A percentile compares a stretch with the other conserved stretches of the same genome.
These are phyloP conservation scores for Sminthurinus aureus DNA, from an alignment of 2,888 invertebrate genomes.

Conservation along the genomic window DNA sequence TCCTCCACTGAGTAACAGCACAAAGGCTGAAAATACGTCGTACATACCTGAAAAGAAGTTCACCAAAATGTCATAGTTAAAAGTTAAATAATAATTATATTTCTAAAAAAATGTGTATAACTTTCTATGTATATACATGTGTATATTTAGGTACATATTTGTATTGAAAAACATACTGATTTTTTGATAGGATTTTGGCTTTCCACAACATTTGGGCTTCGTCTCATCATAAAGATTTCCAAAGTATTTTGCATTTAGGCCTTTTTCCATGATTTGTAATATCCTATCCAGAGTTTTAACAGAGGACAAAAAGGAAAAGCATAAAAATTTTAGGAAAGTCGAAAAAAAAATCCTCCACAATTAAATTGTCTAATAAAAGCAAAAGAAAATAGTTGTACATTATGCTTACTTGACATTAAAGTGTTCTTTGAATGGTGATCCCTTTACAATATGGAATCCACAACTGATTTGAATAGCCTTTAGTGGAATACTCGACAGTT, in stretches of 20 bases:
- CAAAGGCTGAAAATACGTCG: conserved; percentile 11
- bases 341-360: background rate
- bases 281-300: conserved; percentile 22
- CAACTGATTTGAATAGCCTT: conserved; percentile 26
- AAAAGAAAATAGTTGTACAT: background rate
- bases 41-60: background rate
- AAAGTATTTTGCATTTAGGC: conserved; percentile 40
- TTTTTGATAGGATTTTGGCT: conserved; percentile 13
- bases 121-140: too few relatives aligned
- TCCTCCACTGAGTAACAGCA: background rate
- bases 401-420: conserved; percentile 43
- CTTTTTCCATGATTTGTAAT: conserved; percentile 43
- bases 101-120: too few relatives aligned
- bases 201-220: conserved; percentile 36
- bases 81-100: too few relatives aligned
- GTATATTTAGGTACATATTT: too few relatives aligned
- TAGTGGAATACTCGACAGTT: conserved; percentile 25
- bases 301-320: background rate
- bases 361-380: background rate
- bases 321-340: too few relatives aligned
- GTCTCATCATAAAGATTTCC: conserved; percentile 36
- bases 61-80: too few relatives aligned
- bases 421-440: conserved; percentile 41
- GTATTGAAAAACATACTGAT: background rate
- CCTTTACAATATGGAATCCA: conserved; percentile 43